A percentile compares a stretch with the other conserved stretches of the same genome.
Conservation (phyloP, 2,888 invertebrate species). For the Graphium colonna region DNA sequence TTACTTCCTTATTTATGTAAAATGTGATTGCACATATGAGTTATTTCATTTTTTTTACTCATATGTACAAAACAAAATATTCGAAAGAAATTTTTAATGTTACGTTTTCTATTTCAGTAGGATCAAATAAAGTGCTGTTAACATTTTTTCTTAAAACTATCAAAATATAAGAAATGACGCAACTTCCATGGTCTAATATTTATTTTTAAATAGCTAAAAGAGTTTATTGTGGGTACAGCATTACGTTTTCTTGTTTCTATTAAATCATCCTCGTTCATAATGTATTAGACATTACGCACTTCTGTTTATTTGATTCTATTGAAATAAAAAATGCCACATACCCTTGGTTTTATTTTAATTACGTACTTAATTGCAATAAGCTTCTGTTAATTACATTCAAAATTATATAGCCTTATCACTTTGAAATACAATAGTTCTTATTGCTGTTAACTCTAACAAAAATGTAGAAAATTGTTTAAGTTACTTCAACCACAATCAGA, state of each 20-base stretch:
- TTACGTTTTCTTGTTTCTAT: neutral
- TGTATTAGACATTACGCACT: constrained; percentile 11
- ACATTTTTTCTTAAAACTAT: neutral
- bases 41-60: too few relatives aligned
- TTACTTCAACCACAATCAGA: too few relatives aligned
- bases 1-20: too few relatives aligned
- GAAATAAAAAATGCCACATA: constrained; percentile 26
- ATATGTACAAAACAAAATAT: neutral
- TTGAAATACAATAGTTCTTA: too few relatives aligned
- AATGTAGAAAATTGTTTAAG: too few relatives aligned
- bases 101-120: constrained; percentile 32
- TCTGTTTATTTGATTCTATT: constrained; percentile 37
- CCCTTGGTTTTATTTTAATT: constrained; percentile 8
- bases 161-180: too few relatives aligned
- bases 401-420: neutral
- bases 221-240: too few relatives aligned
- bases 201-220: too few relatives aligned
- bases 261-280: neutral
- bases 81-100: constrained; percentile 11
- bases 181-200: too few relatives aligned
- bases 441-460: too few relatives aligned
- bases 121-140: constrained; percentile 35
- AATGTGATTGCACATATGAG: too few relatives aligned
- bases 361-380: constrained; percentile 13
- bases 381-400: neutral